phyloP scores from a whole-genome alignment of 2,888 invertebrate genomes.

The Pyrrhosoma nymphula region DNA sequence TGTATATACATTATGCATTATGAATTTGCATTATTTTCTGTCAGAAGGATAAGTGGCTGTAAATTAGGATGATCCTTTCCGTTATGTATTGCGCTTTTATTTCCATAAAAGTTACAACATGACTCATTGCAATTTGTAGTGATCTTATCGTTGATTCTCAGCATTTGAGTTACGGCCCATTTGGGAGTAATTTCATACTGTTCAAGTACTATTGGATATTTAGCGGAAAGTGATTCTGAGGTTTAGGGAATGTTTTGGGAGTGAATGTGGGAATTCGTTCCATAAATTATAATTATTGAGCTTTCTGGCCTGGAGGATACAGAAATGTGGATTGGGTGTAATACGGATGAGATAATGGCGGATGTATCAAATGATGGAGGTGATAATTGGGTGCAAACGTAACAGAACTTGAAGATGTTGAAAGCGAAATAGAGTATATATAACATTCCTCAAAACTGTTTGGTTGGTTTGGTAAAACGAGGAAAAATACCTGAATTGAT shows the following conservation, averaged over 20 bases:
- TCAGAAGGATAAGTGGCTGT: too few species aligned
- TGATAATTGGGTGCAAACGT: too few species aligned
- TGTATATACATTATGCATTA: too few species aligned
- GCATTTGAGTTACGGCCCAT: not conserved
- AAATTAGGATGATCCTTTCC: too few species aligned
- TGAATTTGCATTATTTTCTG: too few species aligned
- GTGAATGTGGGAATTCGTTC: not conserved
- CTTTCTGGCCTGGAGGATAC: not conserved
- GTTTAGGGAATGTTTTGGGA: not conserved
- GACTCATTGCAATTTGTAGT: not conserved
- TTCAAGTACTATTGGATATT: not conserved
- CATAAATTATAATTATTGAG: not conserved
- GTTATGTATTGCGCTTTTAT: not conserved
- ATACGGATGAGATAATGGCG: not conserved
- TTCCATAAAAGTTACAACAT: not conserved
- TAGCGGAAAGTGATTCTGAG: not conserved
- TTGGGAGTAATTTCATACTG: not conserved
- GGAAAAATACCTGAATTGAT: too few species aligned
- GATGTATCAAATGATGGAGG: too few species aligned
- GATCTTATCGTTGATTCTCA: not conserved
- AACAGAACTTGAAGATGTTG: too few species aligned
- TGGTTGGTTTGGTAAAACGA: too few species aligned
- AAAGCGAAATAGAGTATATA: too few species aligned
- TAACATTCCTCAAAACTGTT: too few species aligned
- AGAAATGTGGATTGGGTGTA: not conserved